A percentile compares a stretch with the other conserved stretches of the same genome.
These are phyloP conservation scores for Sandelia bainsii DNA, from an alignment of 2,797 vertebrate genomes.

Conservation along the genomic window DNA sequence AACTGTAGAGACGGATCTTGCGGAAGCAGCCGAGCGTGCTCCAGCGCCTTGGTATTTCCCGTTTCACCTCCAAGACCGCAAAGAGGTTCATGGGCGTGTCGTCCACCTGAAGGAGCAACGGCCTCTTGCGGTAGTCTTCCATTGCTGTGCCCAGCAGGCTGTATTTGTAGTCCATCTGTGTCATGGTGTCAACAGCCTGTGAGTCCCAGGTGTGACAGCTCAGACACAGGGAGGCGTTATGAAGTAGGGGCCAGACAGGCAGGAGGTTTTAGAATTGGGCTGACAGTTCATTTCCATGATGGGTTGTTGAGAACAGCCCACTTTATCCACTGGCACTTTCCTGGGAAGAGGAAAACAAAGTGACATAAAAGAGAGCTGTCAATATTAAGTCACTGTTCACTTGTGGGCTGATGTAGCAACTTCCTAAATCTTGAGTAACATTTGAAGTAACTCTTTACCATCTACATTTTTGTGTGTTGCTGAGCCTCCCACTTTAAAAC, in stretches of 20 bases:
- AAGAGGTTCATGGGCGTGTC: slow-evolving; percentile 89
- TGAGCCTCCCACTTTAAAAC: background rate
- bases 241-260: slow-evolving; percentile 26
- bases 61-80: slow-evolving; percentile 88
- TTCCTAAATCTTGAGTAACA: background rate
- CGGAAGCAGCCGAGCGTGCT: slow-evolving; percentile 78
- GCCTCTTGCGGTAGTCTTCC: slow-evolving; percentile 78
- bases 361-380: background rate
- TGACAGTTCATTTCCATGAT: slow-evolving; percentile 64
- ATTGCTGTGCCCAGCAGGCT: slow-evolving; percentile 73
- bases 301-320: slow-evolving; percentile 47
- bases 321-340: slow-evolving; percentile 49
- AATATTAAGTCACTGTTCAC: background rate
- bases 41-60: slow-evolving; percentile 81
- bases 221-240: slow-evolving; percentile 42
- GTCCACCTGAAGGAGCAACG: slow-evolving; percentile 82
- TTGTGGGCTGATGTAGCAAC: background rate
- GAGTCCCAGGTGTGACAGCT: slow-evolving; percentile 45
- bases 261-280: slow-evolving; percentile 6
- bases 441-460: background rate
- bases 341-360: slow-evolving; percentile 29
- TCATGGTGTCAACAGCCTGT: slow-evolving; percentile 63
- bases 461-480: background rate
- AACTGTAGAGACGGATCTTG: slow-evolving; percentile 88
- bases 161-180: slow-evolving; percentile 82